These are phyloP conservation scores for Tichodroma muraria DNA, from an alignment of 2,113 vertebrate genomes.

Conservation along the genomic window DNA sequence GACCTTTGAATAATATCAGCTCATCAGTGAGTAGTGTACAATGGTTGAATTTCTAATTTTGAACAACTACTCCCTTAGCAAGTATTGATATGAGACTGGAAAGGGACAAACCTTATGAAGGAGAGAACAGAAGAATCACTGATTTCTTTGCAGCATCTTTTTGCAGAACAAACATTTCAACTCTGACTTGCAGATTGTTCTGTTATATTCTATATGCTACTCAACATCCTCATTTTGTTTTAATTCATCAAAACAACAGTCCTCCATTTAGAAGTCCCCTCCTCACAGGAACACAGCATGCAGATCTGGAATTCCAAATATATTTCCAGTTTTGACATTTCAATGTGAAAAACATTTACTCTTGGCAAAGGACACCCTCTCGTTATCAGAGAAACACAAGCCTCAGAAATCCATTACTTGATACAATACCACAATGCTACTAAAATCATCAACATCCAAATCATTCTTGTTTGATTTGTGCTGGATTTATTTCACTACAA, in stretches of 20 bases:
- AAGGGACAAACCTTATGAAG: not conserved
- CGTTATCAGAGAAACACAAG: not conserved
- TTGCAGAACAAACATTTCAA: not conserved
- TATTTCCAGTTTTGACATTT: conserved; percentile 13
- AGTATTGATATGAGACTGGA: not conserved
- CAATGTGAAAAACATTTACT: not conserved
- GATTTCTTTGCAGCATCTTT: not conserved
- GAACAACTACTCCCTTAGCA: not conserved
- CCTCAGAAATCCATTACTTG: not conserved
- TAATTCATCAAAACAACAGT: not conserved
- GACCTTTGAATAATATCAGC: not conserved
- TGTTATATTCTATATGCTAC: not conserved
- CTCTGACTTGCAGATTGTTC: not conserved
- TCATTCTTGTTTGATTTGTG: not conserved
- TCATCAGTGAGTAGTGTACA: not conserved
- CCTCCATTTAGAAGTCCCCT: not conserved
- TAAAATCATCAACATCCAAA: not conserved
- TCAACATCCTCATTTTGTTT: not conserved
- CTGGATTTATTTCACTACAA: not conserved
- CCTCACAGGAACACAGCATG: not conserved
- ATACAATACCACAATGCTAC: not conserved
- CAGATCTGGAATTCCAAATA: not conserved
- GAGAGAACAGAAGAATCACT: not conserved
- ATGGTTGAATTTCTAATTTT: not conserved
- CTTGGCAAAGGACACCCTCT: conserved; percentile 18